Conservation (phyloP, 2,888 invertebrate genomes). For the Ceriagrion tenellum region DNA sequence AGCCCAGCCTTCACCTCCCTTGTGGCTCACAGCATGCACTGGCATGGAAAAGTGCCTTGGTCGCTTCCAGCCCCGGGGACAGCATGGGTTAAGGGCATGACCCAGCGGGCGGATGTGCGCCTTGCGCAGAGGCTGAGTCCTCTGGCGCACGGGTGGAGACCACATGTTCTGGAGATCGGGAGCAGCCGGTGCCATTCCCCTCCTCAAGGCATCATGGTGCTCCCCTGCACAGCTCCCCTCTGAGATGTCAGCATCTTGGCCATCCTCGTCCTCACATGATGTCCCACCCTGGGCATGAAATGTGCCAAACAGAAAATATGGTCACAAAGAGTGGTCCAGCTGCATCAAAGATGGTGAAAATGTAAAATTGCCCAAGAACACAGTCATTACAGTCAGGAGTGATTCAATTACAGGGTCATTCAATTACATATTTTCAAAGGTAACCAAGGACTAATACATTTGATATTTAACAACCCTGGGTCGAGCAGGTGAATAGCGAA, state of each 20-base stretch:
- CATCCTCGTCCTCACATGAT: conserved; percentile 70
- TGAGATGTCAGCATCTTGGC: conserved; percentile 69
- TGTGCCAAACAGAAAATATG: neutral
- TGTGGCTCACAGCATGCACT: neutral
- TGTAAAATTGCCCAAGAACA: neutral
- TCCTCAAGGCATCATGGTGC: neutral
- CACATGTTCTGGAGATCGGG: neutral
- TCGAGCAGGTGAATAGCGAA: no score
- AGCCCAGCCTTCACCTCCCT: neutral
- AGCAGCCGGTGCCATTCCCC: neutral
- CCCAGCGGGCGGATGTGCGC: conserved; percentile 33
- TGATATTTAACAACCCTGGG: no score
- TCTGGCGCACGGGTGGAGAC: conserved; percentile 49
- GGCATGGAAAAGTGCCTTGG: conserved; percentile 50
- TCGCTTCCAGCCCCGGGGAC: conserved; percentile 54
- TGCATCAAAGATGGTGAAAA: neutral
- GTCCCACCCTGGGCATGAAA: conserved; percentile 54
- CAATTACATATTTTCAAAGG: no score
- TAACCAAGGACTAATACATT: no score
- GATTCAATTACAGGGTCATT: no score
- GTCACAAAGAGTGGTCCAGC: neutral
- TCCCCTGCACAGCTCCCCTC: conserved; percentile 65
- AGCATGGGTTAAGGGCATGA: conserved; percentile 46
- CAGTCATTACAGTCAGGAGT: neutral
- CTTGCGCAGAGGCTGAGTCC: conserved; percentile 45